These are phyloP conservation scores for Bilobella aurantiaca DNA, from an alignment of 1,140 invertebrate genomes.

Conservation along the genomic window DNA sequence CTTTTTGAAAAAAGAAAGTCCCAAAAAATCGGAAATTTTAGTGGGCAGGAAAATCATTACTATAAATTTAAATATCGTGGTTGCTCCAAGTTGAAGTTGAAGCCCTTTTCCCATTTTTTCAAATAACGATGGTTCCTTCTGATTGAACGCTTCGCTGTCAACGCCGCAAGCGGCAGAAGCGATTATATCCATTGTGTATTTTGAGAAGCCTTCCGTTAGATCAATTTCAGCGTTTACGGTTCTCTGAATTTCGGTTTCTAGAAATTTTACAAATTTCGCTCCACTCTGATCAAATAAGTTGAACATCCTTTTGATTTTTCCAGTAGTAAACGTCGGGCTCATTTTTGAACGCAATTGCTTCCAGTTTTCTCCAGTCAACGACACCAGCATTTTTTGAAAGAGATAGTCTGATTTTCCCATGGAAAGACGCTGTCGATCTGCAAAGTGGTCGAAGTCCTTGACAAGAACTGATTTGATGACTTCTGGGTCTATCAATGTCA, in stretches of 20 bases:
- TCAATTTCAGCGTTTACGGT: not conserved
- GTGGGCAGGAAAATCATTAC: not conserved
- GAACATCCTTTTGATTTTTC: constrained; percentile 51
- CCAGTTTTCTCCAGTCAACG: constrained; percentile 44
- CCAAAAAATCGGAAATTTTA: not conserved
- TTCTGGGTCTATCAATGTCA: constrained; percentile 43
- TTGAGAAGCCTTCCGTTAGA: constrained; percentile 24
- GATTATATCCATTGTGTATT: constrained; percentile 18
- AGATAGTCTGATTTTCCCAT: constrained; percentile 5
- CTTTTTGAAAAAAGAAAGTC: not conserved
- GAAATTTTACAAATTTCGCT: not conserved
- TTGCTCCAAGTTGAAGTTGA: not conserved
- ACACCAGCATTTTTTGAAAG: not conserved
- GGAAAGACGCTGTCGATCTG: constrained; percentile 1
- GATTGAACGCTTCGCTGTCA: constrained; percentile 13
- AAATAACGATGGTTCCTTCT: constrained; percentile 15
- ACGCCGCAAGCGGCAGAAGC: constrained; percentile 37
- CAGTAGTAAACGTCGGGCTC: constrained; percentile 49
- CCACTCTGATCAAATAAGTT: constrained; percentile 20
- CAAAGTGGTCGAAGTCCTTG: constrained; percentile 48
- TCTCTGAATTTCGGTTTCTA: not conserved
- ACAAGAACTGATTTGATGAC: constrained; percentile 46
- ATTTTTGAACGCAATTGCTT: constrained; percentile 47
- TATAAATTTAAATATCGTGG: not conserved
- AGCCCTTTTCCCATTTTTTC: constrained; percentile 15